Percentiles rank a stretch among this genome's conserved stretches.
phyloP scores from a whole-genome alignment of 2,888 invertebrate genomes.

The Acanthosepion pharaonis region DNA sequence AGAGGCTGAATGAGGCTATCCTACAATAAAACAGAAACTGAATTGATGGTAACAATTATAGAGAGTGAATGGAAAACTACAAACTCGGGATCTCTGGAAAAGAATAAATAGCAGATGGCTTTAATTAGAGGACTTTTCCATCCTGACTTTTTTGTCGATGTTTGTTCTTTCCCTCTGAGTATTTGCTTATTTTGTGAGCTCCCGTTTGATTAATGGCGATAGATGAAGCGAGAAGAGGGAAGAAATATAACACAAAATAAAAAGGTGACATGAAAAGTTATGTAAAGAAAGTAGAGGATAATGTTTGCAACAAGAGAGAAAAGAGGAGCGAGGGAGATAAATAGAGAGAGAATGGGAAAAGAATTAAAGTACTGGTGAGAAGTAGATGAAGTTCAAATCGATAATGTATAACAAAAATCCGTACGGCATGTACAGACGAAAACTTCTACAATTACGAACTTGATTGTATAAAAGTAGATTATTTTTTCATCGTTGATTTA shows the following conservation, averaged over 20 bases:
- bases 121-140: not conserved
- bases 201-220: not conserved
- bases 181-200: not conserved
- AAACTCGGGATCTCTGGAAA: not conserved
- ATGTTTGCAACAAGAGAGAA: not conserved
- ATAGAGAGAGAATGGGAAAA: not conserved
- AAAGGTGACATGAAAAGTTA: not conserved
- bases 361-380: not conserved
- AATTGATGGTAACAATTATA: not conserved
- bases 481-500: not conserved
- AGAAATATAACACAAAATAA: not conserved
- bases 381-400: not conserved
- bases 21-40: not conserved
- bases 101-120: not conserved
- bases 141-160: not conserved
- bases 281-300: not conserved
- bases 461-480: not conserved
- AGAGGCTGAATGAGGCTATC: not conserved
- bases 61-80: not conserved
- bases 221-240: not conserved
- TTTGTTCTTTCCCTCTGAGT: not conserved
- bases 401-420: not conserved
- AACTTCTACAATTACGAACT: not conserved
- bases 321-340: not conserved
- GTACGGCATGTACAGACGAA: not conserved